Conservation (phyloP, 1,140 invertebrate species). For the Drosophila tsacasi region DNA sequence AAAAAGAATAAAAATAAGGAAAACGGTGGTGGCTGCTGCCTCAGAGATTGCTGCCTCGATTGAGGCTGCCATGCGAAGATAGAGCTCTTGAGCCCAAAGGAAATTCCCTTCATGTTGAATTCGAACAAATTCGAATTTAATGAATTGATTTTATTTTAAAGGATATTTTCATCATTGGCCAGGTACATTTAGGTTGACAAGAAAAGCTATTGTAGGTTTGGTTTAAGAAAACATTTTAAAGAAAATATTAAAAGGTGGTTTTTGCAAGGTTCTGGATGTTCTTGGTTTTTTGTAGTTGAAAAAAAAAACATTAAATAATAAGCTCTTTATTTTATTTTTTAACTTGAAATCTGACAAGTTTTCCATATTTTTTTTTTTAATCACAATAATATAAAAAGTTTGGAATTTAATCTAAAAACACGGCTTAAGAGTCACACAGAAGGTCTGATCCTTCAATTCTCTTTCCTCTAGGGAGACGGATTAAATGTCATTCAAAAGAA, state of each 20-base stretch:
- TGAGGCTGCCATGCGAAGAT: slow-evolving; percentile 12
- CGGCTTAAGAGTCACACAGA: background rate
- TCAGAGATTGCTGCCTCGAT: slow-evolving; percentile 20
- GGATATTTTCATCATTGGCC: background rate
- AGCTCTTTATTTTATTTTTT: background rate
- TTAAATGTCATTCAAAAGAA: slow-evolving; percentile 27
- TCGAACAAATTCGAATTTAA: slow-evolving; percentile 5
- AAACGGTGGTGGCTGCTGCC: slow-evolving; percentile 30
- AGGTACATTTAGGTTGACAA: background rate
- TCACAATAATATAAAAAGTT: background rate
- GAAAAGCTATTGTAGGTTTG: background rate
- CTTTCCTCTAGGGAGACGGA: slow-evolving; percentile 11
- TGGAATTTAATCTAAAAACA: background rate
- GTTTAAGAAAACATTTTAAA: background rate
- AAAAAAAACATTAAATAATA: background rate
- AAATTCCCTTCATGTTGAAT: slow-evolving; percentile 23
- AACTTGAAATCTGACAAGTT: background rate
- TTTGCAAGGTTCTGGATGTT: background rate
- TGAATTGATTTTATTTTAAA: slow-evolving; percentile 1
- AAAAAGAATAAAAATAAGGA: slow-evolving; percentile 35
- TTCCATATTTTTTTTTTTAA: no score
- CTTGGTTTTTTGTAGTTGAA: background rate
- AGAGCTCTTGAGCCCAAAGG: slow-evolving; percentile 6
- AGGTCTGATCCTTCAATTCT: slow-evolving; percentile 6
- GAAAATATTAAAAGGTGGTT: no score